Conservation (phyloP, 2,797 vertebrate genomes). For the Discoglossus pictus region DNA sequence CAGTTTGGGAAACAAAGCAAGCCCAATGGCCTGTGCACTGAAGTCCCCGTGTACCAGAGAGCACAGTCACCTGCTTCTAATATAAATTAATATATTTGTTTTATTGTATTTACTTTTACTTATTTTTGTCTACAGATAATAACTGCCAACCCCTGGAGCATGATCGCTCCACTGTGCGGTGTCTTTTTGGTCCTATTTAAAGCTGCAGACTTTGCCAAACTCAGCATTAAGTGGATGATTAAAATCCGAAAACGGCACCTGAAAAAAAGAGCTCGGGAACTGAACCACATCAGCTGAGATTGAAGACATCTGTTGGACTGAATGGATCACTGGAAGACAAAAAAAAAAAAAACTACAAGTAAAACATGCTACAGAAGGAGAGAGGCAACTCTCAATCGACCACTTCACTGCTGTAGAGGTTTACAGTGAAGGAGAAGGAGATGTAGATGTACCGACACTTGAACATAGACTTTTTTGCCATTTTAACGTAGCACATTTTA, state of each 20-base stretch:
- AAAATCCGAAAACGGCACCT: constrained; percentile 86
- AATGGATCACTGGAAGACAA: neutral
- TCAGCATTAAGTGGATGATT: constrained; percentile 92
- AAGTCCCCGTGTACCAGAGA: neutral
- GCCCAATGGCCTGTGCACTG: too few species aligned
- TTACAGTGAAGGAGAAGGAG: too few species aligned
- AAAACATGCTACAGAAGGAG: too few species aligned
- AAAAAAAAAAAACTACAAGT: too few species aligned
- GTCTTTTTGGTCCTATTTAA: constrained; percentile 97
- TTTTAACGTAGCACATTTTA: too few species aligned
- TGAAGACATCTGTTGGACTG: constrained; percentile 19
- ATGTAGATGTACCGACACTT: too few species aligned
- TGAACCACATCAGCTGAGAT: constrained; percentile 80
- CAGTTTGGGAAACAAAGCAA: too few species aligned
- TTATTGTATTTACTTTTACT: neutral
- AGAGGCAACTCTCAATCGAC: too few species aligned
- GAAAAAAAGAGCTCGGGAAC: constrained; percentile 75
- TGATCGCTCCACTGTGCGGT: constrained; percentile 89
- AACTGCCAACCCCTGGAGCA: constrained; percentile 95
- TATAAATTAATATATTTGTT: neutral
- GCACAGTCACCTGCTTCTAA: neutral
- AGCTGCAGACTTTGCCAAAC: constrained; percentile 92
- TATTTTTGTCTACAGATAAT: constrained; percentile 79
- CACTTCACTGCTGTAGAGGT: too few species aligned
- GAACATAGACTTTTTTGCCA: too few species aligned